phyloP scores from a whole-genome alignment of 2,888 invertebrate genomes.

The Drosophila pseudotalamancana region DNA sequence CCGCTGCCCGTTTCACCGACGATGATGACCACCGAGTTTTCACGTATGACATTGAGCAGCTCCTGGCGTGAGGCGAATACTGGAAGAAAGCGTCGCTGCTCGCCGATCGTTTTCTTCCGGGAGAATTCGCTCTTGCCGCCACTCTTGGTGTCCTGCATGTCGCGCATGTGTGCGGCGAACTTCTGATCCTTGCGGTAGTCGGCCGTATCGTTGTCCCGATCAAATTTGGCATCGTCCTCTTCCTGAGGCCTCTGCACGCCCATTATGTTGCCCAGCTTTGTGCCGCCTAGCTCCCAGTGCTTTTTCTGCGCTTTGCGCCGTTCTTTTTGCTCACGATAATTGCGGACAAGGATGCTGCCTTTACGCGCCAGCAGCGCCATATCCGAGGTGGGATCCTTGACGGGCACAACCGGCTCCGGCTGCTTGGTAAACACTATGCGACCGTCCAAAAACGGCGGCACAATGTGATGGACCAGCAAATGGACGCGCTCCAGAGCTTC shows the following conservation, averaged over 20 bases:
- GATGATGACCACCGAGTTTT: slow-evolving; percentile 97
- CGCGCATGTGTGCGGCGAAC: slow-evolving; percentile 97
- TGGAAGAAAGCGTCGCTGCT: slow-evolving; percentile 96
- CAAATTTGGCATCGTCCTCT: slow-evolving; percentile 88
- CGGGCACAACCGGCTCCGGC: slow-evolving; percentile 99
- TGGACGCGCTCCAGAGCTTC: slow-evolving; percentile 97
- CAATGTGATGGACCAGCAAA: slow-evolving; percentile 97
- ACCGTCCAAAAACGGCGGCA: slow-evolving; percentile 99
- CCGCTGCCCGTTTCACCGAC: slow-evolving; percentile 88
- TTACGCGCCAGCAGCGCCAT: slow-evolving; percentile 98
- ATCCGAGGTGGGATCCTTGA: slow-evolving; percentile 97
- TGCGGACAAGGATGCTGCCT: slow-evolving; percentile 95
- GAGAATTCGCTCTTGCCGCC: slow-evolving; percentile 93
- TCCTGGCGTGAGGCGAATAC: slow-evolving; percentile 98
- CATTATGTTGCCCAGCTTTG: slow-evolving; percentile 94
- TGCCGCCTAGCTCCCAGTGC: slow-evolving; percentile 99
- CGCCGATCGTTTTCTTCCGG: slow-evolving; percentile 91
- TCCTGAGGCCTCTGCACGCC: slow-evolving; percentile 94
- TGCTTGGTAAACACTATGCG: slow-evolving; percentile 99
- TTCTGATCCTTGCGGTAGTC: slow-evolving; percentile 97
- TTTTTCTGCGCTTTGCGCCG: slow-evolving; percentile 98
- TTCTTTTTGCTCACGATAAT: slow-evolving; percentile 98
- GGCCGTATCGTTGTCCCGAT: slow-evolving; percentile 89
- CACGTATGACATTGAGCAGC: slow-evolving; percentile 94
- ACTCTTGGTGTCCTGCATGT: slow-evolving; percentile 84